Base-by-base conservation (phyloP, 2,888 invertebrate genomes). In the Eilema griseolum region DNA sequence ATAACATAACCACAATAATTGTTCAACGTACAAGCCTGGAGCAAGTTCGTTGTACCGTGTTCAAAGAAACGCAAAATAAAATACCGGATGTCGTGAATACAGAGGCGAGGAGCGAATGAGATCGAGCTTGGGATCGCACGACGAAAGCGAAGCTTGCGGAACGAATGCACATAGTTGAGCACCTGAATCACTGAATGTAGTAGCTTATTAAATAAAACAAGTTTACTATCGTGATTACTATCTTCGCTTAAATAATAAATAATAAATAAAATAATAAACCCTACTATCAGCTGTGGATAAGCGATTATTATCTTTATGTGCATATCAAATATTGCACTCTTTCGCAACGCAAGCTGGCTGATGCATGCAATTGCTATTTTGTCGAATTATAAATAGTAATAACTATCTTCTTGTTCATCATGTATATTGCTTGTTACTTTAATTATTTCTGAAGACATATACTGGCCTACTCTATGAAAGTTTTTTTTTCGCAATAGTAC, bases 81-180 rank as follows among this genome's bases (percentile, higher is more conserved):
- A 85, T 85, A 87, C 92, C 93, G 93, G 93, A 93, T 92, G 92
- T 90, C 89, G 86, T 87, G 88, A 82, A 87, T 85, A 88, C 87
- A 87, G 84, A 85, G 86, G 85, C 83, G 74, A 83, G 81, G 77
- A 85, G 83, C 84, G 82, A 86, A 79, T 81, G 79, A 89, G 89
- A 92, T 90, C 89, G 82, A 86, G 82, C 83, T 86, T 85, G 83
- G 81, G 86, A 89, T 88, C 82, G 82, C 85, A 87, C 85, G 84
- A 84, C 83, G 81, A 84, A 85, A 87, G 82, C 73, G 81, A 84
- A 90, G 88, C 88, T 89, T 87, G 90, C 89, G 90, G 90, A 90
- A 92, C 90, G 85, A 90, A 91, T 88, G 82, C 77, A 70, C 71
- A 72, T 75, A 80, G 84, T 84, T 85, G 82, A 83, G 79, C 77